Conservation (phyloP, 2,113 vertebrate species). For the Meleagris gallopavo region DNA sequence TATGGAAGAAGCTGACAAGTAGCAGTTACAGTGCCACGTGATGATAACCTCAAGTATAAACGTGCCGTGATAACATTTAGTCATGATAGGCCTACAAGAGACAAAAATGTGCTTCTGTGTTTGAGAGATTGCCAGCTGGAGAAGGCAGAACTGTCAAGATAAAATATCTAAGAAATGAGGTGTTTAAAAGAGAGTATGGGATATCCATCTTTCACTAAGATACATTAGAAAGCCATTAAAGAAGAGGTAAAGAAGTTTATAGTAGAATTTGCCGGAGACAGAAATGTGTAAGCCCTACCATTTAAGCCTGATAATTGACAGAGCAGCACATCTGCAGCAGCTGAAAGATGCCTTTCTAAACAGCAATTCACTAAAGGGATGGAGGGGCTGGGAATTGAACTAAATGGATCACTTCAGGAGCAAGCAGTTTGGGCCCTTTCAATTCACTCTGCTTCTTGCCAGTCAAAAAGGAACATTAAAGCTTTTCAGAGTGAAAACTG, state of each 20-base stretch:
- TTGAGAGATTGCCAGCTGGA: conserved; percentile 60
- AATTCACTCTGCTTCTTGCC: neutral
- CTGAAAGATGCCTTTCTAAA: conserved; percentile 60
- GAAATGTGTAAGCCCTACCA: conserved; percentile 53
- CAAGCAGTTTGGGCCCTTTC: conserved; percentile 23
- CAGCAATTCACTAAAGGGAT: conserved; percentile 23
- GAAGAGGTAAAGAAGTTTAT: conserved; percentile 57
- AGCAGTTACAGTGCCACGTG: neutral
- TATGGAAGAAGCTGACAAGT: neutral
- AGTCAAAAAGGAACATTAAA: conserved; percentile 9
- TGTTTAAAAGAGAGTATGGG: conserved; percentile 48
- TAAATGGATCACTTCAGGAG: conserved; percentile 27
- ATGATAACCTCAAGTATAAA: conserved; percentile 44
- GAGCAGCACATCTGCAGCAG: conserved; percentile 49
- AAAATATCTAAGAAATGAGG: conserved; percentile 66
- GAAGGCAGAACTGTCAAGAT: conserved; percentile 64
- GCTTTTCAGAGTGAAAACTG: conserved; percentile 15
- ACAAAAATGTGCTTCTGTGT: conserved; percentile 52
- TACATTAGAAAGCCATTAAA: conserved; percentile 72
- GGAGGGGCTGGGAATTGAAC: conserved; percentile 4
- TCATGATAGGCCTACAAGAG: conserved; percentile 46
- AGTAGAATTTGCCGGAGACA: conserved; percentile 58
- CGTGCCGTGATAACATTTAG: conserved; percentile 54
- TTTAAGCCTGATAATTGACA: conserved; percentile 64
- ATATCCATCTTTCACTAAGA: conserved; percentile 71